Conservation (phyloP, 2,888 invertebrate species). For the Stramonita haemastoma region DNA sequence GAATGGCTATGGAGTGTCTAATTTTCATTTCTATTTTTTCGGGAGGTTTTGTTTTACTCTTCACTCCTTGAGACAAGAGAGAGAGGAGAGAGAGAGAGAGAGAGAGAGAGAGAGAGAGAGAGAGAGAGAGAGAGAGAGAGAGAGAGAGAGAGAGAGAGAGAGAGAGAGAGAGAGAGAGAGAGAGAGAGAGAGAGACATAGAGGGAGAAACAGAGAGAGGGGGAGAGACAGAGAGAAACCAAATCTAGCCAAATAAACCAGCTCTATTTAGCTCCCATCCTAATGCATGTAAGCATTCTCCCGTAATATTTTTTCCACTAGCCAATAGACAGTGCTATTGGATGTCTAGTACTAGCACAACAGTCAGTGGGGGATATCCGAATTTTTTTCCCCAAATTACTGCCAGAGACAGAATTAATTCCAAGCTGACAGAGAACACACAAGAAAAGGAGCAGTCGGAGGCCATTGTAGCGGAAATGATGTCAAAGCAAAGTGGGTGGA, state of each 20-base stretch:
- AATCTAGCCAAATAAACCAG: constrained; percentile 22
- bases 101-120: constrained; percentile 31
- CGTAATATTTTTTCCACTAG: neutral
- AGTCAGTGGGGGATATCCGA: constrained; percentile 30
- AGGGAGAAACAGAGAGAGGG: neutral
- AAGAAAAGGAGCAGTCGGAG: constrained; percentile 40
- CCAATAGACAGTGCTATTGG: neutral
- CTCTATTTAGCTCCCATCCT: constrained; percentile 40
- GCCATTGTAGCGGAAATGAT: constrained; percentile 30
- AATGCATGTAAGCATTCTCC: constrained; percentile 38
- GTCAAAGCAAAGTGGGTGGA: constrained; percentile 28
- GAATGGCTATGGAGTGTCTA: no score
- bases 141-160: neutral
- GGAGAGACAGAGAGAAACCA: neutral
- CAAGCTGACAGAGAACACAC: constrained; percentile 28
- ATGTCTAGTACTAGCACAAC: neutral
- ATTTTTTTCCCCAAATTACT: constrained; percentile 30
- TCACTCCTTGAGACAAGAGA: neutral
- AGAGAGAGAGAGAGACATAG: neutral
- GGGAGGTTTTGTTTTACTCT: no score
- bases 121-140: neutral
- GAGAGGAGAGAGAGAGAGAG: constrained; percentile 25
- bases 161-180: neutral
- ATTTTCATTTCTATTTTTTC: no score
- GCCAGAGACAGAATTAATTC: neutral